Evolutionary conservation across 2,888 invertebrate species (phyloP).

Genomic region (Phyllotreta striolata): DNA sequence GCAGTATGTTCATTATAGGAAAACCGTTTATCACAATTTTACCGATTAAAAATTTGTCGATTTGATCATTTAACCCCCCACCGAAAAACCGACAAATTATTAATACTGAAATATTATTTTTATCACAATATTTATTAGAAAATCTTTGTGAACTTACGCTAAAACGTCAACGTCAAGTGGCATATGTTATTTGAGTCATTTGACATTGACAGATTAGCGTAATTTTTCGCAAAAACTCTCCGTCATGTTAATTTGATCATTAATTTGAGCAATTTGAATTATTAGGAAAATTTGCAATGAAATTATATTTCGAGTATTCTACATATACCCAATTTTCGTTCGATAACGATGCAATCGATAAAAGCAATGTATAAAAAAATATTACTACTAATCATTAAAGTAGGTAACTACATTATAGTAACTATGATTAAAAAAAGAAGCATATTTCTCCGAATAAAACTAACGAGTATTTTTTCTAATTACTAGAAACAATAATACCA

Average conservation of each 20-base stretch:
- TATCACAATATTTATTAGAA: conserved; percentile 15
- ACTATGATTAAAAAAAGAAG: conserved; percentile 16
- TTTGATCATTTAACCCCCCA: background rate
- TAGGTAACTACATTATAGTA: conserved; percentile 17
- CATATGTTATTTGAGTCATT: too few relatives aligned
- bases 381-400: background rate
- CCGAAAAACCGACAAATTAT: conserved; percentile 11
- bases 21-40: conserved; percentile 24
- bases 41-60: conserved; percentile 11
- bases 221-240: too few relatives aligned
- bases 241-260: too few relatives aligned
- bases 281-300: too few relatives aligned
- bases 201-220: too few relatives aligned
- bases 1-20: conserved; percentile 18
- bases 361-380: too few relatives aligned
- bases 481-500: conserved; percentile 19
- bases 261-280: too few relatives aligned
- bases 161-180: too few relatives aligned
- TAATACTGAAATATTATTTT: conserved; percentile 17
- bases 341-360: too few relatives aligned
- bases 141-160: too few relatives aligned
- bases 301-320: conserved; percentile 4
- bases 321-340: background rate
- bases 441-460: conserved; percentile 4
- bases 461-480: conserved; percentile 21